Evolutionary conservation across 2,113 vertebrate genomes (phyloP).

Genomic region (Pseudopipra pipra): DNA sequence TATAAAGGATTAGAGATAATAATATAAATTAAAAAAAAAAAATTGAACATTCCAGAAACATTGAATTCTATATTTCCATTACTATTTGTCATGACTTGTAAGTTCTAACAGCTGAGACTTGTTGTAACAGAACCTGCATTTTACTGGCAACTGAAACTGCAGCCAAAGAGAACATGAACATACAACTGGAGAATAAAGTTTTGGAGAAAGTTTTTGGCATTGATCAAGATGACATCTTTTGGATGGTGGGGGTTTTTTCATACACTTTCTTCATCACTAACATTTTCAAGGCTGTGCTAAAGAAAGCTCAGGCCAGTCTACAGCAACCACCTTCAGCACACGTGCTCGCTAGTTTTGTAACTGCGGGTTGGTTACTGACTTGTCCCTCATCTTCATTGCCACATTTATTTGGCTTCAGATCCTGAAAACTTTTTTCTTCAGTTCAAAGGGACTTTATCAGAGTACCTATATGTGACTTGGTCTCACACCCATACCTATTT

Average conservation of each 20-base stretch:
- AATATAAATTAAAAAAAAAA: not conserved
- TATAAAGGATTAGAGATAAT: not conserved
- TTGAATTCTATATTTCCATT: not conserved
- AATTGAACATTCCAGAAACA: not conserved
- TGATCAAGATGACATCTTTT: not conserved
- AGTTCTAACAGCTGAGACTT: not conserved
- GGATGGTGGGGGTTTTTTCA: not conserved
- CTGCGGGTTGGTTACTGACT: not conserved
- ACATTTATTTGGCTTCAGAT: not conserved
- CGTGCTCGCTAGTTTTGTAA: not conserved
- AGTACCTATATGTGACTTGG: not conserved
- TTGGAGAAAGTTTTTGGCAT: not conserved
- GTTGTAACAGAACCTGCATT: not conserved
- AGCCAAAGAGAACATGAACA: not conserved
- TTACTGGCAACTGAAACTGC: not conserved
- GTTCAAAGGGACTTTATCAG: not conserved
- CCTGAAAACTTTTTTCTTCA: not conserved
- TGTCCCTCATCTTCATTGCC: not conserved
- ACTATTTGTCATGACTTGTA: not conserved
- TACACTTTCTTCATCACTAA: not conserved
- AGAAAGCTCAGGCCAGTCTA: not conserved
- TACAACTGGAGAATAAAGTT: not conserved
- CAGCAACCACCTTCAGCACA: not conserved
- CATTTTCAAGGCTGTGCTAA: not conserved
- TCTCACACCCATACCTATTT: not conserved